phyloP scores from a whole-genome alignment of 2,888 invertebrate species.

The Eugnorisma glareosa region DNA sequence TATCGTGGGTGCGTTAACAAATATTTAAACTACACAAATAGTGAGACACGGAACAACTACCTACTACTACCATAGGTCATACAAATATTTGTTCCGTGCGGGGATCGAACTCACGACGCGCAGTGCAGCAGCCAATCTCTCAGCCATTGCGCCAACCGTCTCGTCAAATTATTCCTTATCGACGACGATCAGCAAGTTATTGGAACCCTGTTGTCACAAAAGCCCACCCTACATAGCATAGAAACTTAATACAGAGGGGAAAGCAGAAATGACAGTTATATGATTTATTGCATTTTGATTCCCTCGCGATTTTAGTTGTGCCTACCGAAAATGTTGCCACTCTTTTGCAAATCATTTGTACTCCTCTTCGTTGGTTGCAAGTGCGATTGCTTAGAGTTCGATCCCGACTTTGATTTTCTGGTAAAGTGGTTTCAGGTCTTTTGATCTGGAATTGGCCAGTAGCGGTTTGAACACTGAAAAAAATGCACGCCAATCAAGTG shows the following conservation, averaged over 20 bases:
- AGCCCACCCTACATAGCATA: constrained; percentile 21
- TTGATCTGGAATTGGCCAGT: not conserved
- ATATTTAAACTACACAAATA: not conserved
- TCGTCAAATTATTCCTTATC: not conserved
- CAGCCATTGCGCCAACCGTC: not conserved
- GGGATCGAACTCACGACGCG: not conserved
- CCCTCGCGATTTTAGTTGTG: constrained; percentile 21
- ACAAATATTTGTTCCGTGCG: not conserved
- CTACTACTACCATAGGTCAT: not conserved
- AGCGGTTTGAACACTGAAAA: too few relatives aligned
- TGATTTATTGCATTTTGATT: constrained; percentile 55
- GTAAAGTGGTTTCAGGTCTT: not conserved
- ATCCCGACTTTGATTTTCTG: not conserved
- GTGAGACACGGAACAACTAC: not conserved
- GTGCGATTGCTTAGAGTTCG: not conserved
- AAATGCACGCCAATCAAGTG: too few relatives aligned
- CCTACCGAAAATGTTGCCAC: constrained; percentile 3
- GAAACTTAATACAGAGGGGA: constrained; percentile 52
- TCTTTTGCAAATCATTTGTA: constrained; percentile 8
- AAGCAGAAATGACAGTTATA: constrained; percentile 36
- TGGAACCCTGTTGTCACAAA: constrained; percentile 6
- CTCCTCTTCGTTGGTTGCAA: not conserved
- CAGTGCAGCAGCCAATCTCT: not conserved
- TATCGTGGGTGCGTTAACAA: not conserved
- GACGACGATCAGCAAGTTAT: not conserved